These are phyloP conservation scores for Bembecia ichneumoniformis DNA, from an alignment of 2,888 invertebrate species.

Conservation along the genomic window DNA sequence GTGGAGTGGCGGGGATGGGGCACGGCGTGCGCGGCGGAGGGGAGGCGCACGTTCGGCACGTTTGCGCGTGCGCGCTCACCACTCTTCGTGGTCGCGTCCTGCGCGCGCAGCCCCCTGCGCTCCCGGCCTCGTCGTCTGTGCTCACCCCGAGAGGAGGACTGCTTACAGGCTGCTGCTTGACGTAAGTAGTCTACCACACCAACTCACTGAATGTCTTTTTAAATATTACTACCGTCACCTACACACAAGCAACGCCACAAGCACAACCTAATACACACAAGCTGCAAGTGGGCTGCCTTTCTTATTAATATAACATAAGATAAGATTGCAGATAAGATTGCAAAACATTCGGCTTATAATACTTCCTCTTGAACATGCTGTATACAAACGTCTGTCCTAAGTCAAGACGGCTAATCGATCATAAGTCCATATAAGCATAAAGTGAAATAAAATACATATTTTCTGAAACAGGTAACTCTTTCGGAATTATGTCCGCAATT, in stretches of 20 bases:
- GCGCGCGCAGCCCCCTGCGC: constrained; percentile 74
- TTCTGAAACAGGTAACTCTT: constrained; percentile 69
- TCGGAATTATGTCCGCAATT: constrained; percentile 81
- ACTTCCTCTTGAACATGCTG: too few relatives aligned
- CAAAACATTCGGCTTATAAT: too few relatives aligned
- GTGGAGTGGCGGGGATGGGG: constrained; percentile 58
- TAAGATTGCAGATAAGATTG: too few relatives aligned
- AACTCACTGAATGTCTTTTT: too few relatives aligned
- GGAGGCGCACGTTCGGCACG: constrained; percentile 11
- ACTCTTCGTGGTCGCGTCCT: constrained; percentile 43
- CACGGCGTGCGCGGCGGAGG: constrained; percentile 18
- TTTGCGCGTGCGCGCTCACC: constrained; percentile 33
- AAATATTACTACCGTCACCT: too few relatives aligned
- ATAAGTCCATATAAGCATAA: too few relatives aligned
- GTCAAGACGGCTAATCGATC: constrained; percentile 70
- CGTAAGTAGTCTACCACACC: constrained; percentile 26
- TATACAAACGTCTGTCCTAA: too few relatives aligned
- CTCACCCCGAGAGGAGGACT: constrained; percentile 80
- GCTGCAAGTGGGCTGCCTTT: too few relatives aligned
- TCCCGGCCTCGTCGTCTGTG: constrained; percentile 76
- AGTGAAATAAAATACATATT: not conserved
- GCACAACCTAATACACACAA: too few relatives aligned
- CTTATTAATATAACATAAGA: too few relatives aligned
- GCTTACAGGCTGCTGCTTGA: constrained; percentile 81
- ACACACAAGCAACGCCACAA: too few relatives aligned